A percentile compares a stretch with the other conserved stretches of the same genome.
Evolutionary conservation across 2,888 invertebrate genomes (phyloP).

Genomic region (Epirrhoe tristata): DNA sequence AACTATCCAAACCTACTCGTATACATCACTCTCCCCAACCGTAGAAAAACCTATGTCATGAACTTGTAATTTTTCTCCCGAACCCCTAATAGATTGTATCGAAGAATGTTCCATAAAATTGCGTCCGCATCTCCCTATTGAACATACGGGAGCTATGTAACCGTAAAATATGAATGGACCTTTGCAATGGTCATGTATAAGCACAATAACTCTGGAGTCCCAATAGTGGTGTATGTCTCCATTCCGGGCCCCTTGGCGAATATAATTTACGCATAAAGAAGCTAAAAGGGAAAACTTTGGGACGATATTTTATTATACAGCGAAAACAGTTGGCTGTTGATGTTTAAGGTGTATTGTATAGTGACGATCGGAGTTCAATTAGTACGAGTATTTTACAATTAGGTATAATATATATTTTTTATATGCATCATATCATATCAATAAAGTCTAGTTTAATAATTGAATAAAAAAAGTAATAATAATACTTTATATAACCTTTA

Average conservation of each 20-base stretch:
- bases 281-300: slow-evolving; percentile 75
- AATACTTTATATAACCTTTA: not conserved
- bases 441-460: not conserved
- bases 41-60: slow-evolving; percentile 61
- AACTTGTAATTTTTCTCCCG: slow-evolving; percentile 63
- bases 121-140: slow-evolving; percentile 55
- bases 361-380: not conserved
- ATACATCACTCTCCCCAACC: slow-evolving; percentile 39
- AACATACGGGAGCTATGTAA: slow-evolving; percentile 59
- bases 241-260: slow-evolving; percentile 76
- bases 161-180: slow-evolving; percentile 75
- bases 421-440: not conserved
- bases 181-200: slow-evolving; percentile 63
- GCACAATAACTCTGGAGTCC: slow-evolving; percentile 73
- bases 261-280: slow-evolving; percentile 82
- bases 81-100: slow-evolving; percentile 62
- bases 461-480: not conserved
- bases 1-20: slow-evolving; percentile 15
- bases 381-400: not conserved
- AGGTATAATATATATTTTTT: no score
- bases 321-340: slow-evolving; percentile 56
- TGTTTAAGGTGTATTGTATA: slow-evolving; percentile 54
- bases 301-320: slow-evolving; percentile 67
- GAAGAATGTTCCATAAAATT: slow-evolving; percentile 55
- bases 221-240: slow-evolving; percentile 79